Evolutionary conservation across 1,140 invertebrate genomes (phyloP).

Genomic region (Metaphire vulgaris): DNA sequence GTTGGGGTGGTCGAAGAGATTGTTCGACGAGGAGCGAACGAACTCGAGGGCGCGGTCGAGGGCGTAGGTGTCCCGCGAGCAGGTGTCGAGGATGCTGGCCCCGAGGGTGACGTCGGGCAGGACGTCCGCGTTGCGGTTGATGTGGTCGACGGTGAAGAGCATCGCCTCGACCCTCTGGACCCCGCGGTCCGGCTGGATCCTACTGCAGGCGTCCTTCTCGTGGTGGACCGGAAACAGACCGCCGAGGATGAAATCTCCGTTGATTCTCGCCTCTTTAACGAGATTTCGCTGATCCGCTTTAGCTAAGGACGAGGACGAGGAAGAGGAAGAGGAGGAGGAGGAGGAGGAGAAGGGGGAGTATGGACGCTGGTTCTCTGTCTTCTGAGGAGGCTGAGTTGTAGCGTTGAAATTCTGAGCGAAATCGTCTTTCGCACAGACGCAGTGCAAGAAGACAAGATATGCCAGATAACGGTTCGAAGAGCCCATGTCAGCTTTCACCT

Average conservation of each 20-base stretch:
- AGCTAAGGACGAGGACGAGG: neutral
- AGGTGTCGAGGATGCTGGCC: constrained; percentile 67
- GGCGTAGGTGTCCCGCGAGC: constrained; percentile 67
- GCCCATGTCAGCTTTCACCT: too few relatives aligned
- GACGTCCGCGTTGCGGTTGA: constrained; percentile 58
- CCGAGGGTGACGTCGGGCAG: constrained; percentile 60
- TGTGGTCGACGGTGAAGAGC: constrained; percentile 67
- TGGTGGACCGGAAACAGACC: constrained; percentile 68
- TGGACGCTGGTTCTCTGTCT: too few relatives aligned
- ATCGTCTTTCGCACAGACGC: neutral
- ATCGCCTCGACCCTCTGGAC: constrained; percentile 69
- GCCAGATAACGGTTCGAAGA: neutral
- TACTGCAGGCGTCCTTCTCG: constrained; percentile 59
- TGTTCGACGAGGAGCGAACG: constrained; percentile 52
- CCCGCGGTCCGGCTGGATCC: constrained; percentile 64
- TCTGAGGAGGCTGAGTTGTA: neutral
- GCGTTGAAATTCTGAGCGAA: neutral
- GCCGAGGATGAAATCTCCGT: constrained; percentile 64
- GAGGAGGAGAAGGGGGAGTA: too few relatives aligned
- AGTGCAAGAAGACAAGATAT: neutral
- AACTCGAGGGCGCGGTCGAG: constrained; percentile 70
- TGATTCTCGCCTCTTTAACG: constrained; percentile 39
- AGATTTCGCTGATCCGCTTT: too few relatives aligned
- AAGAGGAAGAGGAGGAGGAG: neutral
- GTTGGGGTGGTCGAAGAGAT: too few relatives aligned